Conservation (phyloP, 2,797 vertebrate species). For the Phalloptychus januarius region DNA sequence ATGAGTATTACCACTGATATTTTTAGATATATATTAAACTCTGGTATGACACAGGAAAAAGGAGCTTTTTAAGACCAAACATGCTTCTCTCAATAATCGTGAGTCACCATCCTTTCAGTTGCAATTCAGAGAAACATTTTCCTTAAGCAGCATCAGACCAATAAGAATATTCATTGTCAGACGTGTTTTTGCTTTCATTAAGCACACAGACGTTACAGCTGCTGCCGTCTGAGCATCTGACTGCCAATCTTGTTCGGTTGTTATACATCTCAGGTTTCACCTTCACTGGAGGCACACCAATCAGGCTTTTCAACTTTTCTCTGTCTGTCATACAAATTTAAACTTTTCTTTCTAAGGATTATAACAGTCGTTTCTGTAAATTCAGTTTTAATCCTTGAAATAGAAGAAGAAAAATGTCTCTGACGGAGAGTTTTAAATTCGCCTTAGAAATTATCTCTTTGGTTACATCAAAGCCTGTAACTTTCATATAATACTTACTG, state of each 20-base stretch:
- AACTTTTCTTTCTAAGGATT: not conserved
- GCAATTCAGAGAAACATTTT: constrained; percentile 29
- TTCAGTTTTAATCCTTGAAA: not conserved
- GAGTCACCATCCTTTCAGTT: constrained; percentile 32
- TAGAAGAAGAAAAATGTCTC: not conserved
- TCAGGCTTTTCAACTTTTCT: not conserved
- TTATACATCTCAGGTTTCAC: not conserved
- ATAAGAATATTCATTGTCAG: constrained; percentile 29
- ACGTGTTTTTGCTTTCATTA: constrained; percentile 34
- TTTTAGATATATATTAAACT: no score
- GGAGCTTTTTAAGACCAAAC: constrained; percentile 26
- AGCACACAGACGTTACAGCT: constrained; percentile 17
- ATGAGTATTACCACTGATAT: constrained; percentile 42
- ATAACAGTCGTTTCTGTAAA: not conserved
- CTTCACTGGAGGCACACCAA: not conserved
- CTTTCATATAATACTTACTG: not conserved
- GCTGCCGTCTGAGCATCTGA: constrained; percentile 17
- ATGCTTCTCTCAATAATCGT: constrained; percentile 28
- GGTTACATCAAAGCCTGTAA: not conserved
- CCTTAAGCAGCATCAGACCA: constrained; percentile 27
- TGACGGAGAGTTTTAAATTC: not conserved
- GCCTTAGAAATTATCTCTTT: not conserved
- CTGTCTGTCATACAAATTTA: not conserved
- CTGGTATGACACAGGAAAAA: constrained; percentile 35
- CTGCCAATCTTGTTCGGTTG: constrained; percentile 10